These are phyloP conservation scores for Apamea anceps DNA, from an alignment of 2,888 invertebrate genomes.

Conservation along the genomic window DNA sequence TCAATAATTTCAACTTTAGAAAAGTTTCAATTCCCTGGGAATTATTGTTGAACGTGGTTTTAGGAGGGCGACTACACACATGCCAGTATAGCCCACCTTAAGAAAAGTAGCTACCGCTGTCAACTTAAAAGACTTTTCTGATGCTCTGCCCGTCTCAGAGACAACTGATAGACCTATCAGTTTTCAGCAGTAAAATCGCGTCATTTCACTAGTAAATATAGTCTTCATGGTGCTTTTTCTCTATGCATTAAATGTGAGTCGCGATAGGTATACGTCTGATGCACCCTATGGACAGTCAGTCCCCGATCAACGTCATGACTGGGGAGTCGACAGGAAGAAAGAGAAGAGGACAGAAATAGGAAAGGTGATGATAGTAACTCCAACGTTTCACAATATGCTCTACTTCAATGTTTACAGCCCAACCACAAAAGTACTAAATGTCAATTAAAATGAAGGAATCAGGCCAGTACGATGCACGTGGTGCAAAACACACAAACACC, in stretches of 20 bases:
- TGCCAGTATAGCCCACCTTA: neutral
- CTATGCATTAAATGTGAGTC: neutral
- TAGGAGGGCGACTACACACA: too few species aligned
- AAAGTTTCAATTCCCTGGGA: neutral
- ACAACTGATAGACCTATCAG: neutral
- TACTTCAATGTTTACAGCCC: neutral
- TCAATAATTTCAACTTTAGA: neutral
- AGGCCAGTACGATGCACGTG: conserved; percentile 28
- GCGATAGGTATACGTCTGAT: neutral
- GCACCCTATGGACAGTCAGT: neutral
- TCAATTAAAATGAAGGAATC: conserved; percentile 34
- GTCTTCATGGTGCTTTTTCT: neutral
- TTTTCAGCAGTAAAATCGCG: neutral
- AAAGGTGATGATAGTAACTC: too few species aligned
- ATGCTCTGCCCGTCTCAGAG: neutral
- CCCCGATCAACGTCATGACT: neutral
- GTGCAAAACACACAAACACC: conserved; percentile 48
- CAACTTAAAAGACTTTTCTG: neutral
- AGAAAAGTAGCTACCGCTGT: too few species aligned
- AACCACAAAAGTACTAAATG: conserved; percentile 36
- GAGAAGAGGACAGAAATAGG: neutral
- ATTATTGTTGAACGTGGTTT: neutral
- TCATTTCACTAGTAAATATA: neutral
- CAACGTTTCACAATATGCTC: conserved; percentile 10
- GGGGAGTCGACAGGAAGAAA: neutral